These are phyloP conservation scores for Acanthopleura granulata DNA, from an alignment of 2,888 invertebrate genomes.

Conservation along the genomic window DNA sequence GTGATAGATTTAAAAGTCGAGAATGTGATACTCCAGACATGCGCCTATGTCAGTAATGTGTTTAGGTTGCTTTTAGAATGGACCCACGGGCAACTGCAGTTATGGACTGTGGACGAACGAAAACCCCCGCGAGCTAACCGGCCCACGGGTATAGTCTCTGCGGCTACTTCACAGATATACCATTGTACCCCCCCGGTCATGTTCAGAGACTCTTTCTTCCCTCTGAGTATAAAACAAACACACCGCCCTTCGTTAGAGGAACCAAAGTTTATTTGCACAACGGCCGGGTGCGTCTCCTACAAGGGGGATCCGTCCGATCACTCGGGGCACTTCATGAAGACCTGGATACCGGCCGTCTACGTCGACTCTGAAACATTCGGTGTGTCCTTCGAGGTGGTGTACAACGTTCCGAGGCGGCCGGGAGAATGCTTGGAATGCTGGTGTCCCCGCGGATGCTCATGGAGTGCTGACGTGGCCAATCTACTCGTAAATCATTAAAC, in stretches of 20 bases:
- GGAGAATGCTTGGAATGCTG: neutral
- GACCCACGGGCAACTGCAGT: too few relatives aligned
- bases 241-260: neutral
- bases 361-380: neutral
- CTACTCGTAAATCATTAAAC: too few relatives aligned
- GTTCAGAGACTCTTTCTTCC: slow-evolving; percentile 4
- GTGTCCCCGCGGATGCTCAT: too few relatives aligned
- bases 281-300: too few relatives aligned
- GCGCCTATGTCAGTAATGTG: neutral
- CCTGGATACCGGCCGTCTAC: too few relatives aligned
- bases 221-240: neutral
- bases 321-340: too few relatives aligned
- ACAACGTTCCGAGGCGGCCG: neutral
- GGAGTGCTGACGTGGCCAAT: too few relatives aligned
- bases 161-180: neutral
- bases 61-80: too few relatives aligned
- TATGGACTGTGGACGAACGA: too few relatives aligned
- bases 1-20: neutral
- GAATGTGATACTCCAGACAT: neutral
- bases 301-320: too few relatives aligned
- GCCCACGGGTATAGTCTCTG: neutral
- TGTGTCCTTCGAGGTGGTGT: neutral
- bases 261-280: neutral
- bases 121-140: neutral
- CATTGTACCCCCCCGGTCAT: neutral